Evolutionary conservation across 1,140 invertebrate species (phyloP).

Genomic region (Aphelenchoides fujianensis): DNA sequence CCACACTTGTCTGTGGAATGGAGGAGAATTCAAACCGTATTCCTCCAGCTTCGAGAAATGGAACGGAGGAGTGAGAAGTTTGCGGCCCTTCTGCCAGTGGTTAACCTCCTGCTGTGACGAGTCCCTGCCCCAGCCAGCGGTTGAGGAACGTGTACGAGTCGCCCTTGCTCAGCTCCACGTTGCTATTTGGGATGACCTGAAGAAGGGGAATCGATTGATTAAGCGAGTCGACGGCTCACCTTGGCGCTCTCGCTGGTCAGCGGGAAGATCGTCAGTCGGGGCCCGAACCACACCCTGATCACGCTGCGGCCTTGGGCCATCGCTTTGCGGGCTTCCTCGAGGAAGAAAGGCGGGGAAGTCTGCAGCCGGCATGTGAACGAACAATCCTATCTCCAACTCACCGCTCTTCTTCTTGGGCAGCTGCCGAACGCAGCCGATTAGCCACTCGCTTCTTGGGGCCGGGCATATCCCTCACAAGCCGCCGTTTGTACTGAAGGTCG

Average conservation of each 20-base stretch:
- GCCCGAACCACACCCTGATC: background rate
- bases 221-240: background rate
- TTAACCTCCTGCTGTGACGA: background rate
- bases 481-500: background rate
- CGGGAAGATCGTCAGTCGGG: background rate
- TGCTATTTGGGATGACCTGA: constrained; percentile 29
- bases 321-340: background rate
- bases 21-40: too few species aligned
- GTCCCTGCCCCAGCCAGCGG: constrained; percentile 37
- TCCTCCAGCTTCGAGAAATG: background rate
- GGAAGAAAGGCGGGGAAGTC: background rate
- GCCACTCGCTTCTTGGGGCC: background rate
- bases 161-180: constrained; percentile 34
- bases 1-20: too few species aligned
- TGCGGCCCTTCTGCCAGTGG: background rate
- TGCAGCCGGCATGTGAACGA: background rate
- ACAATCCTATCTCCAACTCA: background rate
- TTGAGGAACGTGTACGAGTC: constrained; percentile 30
- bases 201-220: too few species aligned
- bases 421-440: background rate
- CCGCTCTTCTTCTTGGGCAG: background rate
- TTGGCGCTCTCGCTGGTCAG: background rate
- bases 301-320: background rate
- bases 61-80: background rate
- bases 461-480: background rate